Base-by-base conservation (phyloP, 2,888 invertebrate genomes). In the Watsonalla cultraria region DNA sequence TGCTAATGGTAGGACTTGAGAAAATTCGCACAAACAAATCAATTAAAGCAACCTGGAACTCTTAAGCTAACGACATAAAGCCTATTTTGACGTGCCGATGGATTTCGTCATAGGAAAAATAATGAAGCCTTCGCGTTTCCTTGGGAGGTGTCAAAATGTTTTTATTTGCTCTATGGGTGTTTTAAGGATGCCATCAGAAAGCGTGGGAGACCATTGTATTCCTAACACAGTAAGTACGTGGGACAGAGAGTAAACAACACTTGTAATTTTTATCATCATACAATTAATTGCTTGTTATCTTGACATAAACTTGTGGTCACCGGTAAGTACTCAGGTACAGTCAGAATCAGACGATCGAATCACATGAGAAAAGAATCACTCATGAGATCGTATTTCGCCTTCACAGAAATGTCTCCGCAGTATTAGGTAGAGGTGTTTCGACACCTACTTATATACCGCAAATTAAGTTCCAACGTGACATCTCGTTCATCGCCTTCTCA, bases 111-210 rank as follows among this genome's bases (percentile, higher is more conserved):
- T 8, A 34, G 55, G 11, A 52, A 13, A 42, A 8, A 42, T 8
- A 42, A 42, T 11, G 11, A 42, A 42, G 42, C 54, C 55, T 53
- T 55, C 53, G 49, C 48, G 45, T 57, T 59, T 71, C 79, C 78
- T 83, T 82, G 78, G 59, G 52, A 81, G 65, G 78, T 83, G 81
- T 75, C 61, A 80, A 80, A 71, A 66, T 70, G 59, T 55, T 59
- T 68, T 58, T 68, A 61, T 70, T 65, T 66, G 59, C 57, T 49
- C 52, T 59, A 52, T 59, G 58, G 8, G 56, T 49, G 57, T 55
- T 45, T 51, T 51, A 57, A 54, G 50, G 59, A 55, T 47, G 37
- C 51, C 39, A 49, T 7, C 39, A 15, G 52, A 52, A 47, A 46
- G 57, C 50, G 54, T 61, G 53, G 59, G 58, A 6, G 46, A 49